Percentiles rank a stretch among this genome's conserved stretches.
Evolutionary conservation across 1,140 invertebrate species (phyloP).

Genomic region (Wiebesia pumilae): DNA sequence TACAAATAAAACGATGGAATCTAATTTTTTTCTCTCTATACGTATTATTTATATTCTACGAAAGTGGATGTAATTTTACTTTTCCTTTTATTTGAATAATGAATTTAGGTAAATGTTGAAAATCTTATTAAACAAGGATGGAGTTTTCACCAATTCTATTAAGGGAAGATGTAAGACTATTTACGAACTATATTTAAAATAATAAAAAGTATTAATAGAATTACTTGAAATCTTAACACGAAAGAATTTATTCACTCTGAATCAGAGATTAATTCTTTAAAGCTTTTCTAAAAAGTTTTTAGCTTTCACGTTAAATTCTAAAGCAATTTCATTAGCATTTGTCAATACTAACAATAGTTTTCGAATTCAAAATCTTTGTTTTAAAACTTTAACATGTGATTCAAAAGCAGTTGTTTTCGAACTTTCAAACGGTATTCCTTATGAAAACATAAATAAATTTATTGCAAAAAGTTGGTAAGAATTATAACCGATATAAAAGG

Average conservation of each 20-base stretch:
- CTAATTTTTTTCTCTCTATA: background rate
- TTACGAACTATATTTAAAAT: slow-evolving; percentile 17
- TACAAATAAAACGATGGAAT: background rate
- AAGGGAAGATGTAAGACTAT: slow-evolving; percentile 24
- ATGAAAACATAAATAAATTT: background rate
- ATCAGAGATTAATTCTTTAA: background rate
- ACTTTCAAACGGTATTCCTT: background rate
- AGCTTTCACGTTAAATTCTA: slow-evolving; percentile 16
- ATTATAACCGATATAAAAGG: background rate
- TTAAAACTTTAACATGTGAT: slow-evolving; percentile 12
- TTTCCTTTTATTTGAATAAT: background rate
- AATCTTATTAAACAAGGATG: slow-evolving; percentile 24
- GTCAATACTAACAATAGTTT: slow-evolving; percentile 11
- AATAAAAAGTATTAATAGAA: slow-evolving; percentile 21
- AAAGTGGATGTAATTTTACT: background rate
- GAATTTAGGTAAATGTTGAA: slow-evolving; percentile 23
- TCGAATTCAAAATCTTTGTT: slow-evolving; percentile 10
- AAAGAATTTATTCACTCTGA: background rate
- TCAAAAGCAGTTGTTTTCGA: slow-evolving; percentile 6
- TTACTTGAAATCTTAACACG: slow-evolving; percentile 1
- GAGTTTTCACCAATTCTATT: slow-evolving; percentile 26
- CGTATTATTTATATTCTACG: slow-evolving; percentile 17
- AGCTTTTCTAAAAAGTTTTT: too few relatives aligned
- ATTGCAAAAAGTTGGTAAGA: background rate
- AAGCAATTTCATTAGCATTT: slow-evolving; percentile 24